Evolutionary conservation across 2,797 vertebrate genomes (phyloP).

Genomic region (Myiotriccus ornatus): DNA sequence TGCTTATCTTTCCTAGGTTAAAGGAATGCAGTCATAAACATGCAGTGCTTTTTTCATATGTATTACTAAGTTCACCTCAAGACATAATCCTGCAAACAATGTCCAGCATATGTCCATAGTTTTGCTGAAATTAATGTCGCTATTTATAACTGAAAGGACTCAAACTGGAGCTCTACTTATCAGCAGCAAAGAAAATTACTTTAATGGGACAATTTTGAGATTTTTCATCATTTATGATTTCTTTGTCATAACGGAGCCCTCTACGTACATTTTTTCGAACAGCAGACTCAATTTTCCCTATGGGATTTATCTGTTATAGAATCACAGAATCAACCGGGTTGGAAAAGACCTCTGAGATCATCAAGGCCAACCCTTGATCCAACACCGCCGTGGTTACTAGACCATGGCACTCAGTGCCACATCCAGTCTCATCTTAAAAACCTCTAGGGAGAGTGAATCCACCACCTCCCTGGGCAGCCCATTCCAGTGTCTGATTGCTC

Average conservation of each 20-base stretch:
- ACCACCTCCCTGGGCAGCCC: too few relatives aligned
- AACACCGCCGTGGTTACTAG: too few relatives aligned
- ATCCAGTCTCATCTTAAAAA: too few relatives aligned
- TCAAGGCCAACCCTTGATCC: too few relatives aligned
- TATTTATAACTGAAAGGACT: background rate
- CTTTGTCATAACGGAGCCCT: background rate
- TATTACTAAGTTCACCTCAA: background rate
- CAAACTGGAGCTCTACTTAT: background rate
- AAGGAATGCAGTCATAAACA: background rate
- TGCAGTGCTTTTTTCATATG: background rate
- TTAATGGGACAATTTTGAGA: conserved; percentile 16
- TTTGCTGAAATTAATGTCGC: conserved; percentile 3
- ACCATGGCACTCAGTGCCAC: too few relatives aligned
- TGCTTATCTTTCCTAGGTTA: background rate
- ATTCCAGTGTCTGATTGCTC: too few relatives aligned
- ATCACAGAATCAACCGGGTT: too few relatives aligned
- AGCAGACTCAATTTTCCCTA: background rate
- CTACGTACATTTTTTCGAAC: background rate
- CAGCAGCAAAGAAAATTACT: conserved; percentile 12
- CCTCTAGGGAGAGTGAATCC: too few relatives aligned
- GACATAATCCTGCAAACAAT: background rate
- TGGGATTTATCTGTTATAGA: background rate
- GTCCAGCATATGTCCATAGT: background rate
- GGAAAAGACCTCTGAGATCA: too few relatives aligned
- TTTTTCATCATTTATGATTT: background rate